phyloP scores from a whole-genome alignment of 2,113 vertebrate species.

The Agelaius tricolor region DNA sequence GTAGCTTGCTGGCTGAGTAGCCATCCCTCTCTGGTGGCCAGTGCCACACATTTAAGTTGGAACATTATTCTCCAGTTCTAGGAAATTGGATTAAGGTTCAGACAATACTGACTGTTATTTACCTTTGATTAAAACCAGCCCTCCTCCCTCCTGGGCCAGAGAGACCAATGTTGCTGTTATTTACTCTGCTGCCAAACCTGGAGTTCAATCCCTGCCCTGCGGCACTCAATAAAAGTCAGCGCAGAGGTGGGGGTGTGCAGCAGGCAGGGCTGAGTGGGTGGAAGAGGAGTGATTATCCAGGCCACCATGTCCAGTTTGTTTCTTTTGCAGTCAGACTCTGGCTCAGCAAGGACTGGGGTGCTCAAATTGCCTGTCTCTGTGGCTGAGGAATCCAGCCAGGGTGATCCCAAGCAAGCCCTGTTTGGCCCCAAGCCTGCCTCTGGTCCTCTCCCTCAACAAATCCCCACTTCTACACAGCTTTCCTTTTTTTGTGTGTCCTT shows the following conservation, averaged over 20 bases:
- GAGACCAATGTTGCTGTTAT: slow-evolving; percentile 56
- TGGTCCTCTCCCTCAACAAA: background rate
- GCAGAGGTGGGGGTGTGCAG: background rate
- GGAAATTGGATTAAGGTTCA: slow-evolving; percentile 65
- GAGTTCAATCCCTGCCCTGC: slow-evolving; percentile 52
- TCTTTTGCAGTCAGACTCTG: background rate
- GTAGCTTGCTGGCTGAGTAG: background rate
- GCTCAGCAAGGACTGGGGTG: background rate
- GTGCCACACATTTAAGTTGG: background rate
- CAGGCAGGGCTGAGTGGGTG: slow-evolving; percentile 11
- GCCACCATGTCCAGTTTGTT: background rate
- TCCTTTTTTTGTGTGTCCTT: background rate
- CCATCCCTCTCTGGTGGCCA: background rate
- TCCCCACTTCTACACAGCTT: background rate
- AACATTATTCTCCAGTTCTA: slow-evolving; percentile 54
- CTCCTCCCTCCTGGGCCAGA: background rate
- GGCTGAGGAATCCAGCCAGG: background rate
- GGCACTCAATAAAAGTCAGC: slow-evolving; percentile 21
- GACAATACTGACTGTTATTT: slow-evolving; percentile 62
- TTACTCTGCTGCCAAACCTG: slow-evolving; percentile 60
- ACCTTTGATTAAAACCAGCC: slow-evolving; percentile 67
- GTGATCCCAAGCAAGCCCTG: background rate
- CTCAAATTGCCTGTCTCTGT: background rate
- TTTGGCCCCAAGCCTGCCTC: background rate
- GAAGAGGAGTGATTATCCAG: background rate